These are phyloP conservation scores for Scophthalmus maximus DNA, from an alignment of 2,113 vertebrate genomes.

Conservation along the genomic window DNA sequence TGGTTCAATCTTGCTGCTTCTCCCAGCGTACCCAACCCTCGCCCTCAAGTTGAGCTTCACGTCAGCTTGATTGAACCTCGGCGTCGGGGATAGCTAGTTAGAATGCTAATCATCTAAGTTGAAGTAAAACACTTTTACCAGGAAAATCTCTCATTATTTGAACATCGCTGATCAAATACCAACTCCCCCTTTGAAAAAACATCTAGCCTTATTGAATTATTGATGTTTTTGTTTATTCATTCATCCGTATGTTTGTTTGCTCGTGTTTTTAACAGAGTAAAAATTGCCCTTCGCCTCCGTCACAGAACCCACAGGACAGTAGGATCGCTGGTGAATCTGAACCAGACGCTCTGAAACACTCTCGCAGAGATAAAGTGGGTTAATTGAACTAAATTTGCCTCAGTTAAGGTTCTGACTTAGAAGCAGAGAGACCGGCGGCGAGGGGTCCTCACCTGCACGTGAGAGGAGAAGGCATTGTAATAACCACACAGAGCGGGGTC, in stretches of 20 bases:
- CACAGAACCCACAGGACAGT: conserved; percentile 4
- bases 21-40: too few relatives aligned
- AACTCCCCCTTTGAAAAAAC: not conserved
- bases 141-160: too few relatives aligned
- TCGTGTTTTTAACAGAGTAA: conserved; percentile 5
- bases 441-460: conserved; percentile 81
- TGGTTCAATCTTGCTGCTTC: too few relatives aligned
- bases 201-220: not conserved
- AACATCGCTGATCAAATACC: too few relatives aligned
- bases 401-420: conserved; percentile 80
- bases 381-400: conserved; percentile 82
- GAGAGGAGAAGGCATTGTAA: conserved; percentile 69
- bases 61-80: too few relatives aligned
- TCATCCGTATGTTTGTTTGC: not conserved
- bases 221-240: not conserved
- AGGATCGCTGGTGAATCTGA: conserved; percentile 39
- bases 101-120: too few relatives aligned
- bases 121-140: too few relatives aligned
- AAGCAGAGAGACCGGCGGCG: conserved; percentile 64
- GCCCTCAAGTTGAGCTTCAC: too few relatives aligned
- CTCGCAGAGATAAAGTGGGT: conserved; percentile 70
- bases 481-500: conserved; percentile 73
- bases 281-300: conserved; percentile 3
- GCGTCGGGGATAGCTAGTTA: too few relatives aligned
- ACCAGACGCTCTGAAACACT: conserved; percentile 64